A percentile compares a stretch with the other conserved stretches of the same genome.
Evolutionary conservation across 2,797 vertebrate species (phyloP).

Genomic region (Microtus agrestis): DNA sequence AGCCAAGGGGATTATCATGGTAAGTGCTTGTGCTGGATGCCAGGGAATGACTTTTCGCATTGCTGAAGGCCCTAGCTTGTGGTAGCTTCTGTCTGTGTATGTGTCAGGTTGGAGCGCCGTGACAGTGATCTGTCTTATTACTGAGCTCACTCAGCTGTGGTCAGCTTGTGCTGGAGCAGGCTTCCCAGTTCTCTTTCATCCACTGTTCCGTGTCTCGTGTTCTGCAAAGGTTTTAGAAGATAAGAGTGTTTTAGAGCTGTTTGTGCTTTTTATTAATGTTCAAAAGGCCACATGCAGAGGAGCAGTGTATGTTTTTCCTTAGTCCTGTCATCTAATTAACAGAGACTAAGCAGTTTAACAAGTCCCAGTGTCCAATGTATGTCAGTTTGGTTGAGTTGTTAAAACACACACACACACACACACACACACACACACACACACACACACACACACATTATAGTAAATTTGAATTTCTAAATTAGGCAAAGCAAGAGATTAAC

Average conservation of each 20-base stretch:
- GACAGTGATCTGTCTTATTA: conserved; percentile 66
- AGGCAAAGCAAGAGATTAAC: background rate
- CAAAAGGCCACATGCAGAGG: background rate
- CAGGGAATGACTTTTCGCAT: conserved; percentile 34
- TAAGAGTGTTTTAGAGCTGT: conserved; percentile 46
- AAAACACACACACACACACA: background rate
- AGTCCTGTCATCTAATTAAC: conserved; percentile 20
- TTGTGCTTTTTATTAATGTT: conserved; percentile 44
- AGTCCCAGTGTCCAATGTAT: background rate
- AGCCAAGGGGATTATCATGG: conserved; percentile 98
- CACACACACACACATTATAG: background rate
- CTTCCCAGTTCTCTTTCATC: background rate
- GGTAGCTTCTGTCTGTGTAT: conserved; percentile 39
- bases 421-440: background rate
- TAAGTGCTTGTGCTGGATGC: conserved; percentile 87
- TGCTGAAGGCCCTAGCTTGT: conserved; percentile 27
- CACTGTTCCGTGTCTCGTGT: background rate
- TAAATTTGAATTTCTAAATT: background rate
- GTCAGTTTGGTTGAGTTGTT: conserved; percentile 20
- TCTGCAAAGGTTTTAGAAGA: background rate
- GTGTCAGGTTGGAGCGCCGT: conserved; percentile 59
- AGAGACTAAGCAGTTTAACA: conserved; percentile 42
- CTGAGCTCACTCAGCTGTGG: conserved; percentile 17
- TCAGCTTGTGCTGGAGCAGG: background rate
- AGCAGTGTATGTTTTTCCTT: conserved; percentile 17